A percentile compares a stretch with the other conserved stretches of the same genome.
phyloP scores from a whole-genome alignment of 2,113 vertebrate species.

The Pachypanchax playfairii region DNA sequence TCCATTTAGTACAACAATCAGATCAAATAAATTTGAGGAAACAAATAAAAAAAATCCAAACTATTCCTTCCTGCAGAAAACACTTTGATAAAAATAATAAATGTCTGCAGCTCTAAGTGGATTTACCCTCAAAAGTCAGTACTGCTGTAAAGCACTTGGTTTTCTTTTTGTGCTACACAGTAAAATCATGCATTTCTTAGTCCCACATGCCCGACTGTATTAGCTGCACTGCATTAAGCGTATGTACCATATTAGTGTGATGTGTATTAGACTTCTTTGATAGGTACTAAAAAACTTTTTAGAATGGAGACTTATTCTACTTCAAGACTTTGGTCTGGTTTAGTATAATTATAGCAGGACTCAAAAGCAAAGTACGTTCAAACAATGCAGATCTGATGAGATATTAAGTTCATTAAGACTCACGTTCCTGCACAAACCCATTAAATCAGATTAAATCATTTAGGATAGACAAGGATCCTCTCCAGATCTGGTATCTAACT shows the following conservation, averaged over 20 bases:
- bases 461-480: not conserved
- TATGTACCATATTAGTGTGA: slow-evolving; percentile 55
- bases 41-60: slow-evolving; percentile 6
- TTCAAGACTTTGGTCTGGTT: slow-evolving; percentile 2
- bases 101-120: slow-evolving; percentile 7
- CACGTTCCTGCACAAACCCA: slow-evolving; percentile 20
- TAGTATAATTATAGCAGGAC: not conserved
- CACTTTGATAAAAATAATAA: not conserved
- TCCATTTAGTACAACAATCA: no score
- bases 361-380: not conserved
- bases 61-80: not conserved
- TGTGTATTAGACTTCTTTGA: slow-evolving; percentile 15
- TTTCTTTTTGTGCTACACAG: slow-evolving; percentile 55
- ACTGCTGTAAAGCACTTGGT: slow-evolving; percentile 38
- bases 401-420: not conserved
- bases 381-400: not conserved
- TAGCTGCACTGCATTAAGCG: slow-evolving; percentile 42
- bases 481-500: not conserved
- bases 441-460: slow-evolving; percentile 8
- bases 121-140: slow-evolving; percentile 34
- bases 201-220: slow-evolving; percentile 41
- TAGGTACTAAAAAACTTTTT: slow-evolving; percentile 14
- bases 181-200: slow-evolving; percentile 70
- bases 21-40: not conserved
- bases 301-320: slow-evolving; percentile 11